Evolutionary conservation across 2,797 vertebrate genomes (phyloP).

Genomic region (Threskiornis aethiopicus): DNA sequence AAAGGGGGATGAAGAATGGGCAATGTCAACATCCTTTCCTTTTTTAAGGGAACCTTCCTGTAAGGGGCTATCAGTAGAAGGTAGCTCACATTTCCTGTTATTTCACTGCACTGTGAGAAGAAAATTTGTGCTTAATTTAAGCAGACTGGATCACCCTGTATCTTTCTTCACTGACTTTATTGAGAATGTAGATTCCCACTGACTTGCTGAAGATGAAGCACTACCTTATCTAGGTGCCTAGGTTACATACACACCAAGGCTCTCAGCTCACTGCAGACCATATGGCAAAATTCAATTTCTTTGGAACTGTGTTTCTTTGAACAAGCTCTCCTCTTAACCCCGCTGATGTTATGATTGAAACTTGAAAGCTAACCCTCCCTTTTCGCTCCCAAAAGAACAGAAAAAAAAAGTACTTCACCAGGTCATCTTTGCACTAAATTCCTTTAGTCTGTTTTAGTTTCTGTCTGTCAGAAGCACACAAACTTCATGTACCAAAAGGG

Average conservation of each 20-base stretch:
- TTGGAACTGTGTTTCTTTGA: conserved; percentile 32
- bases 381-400: background rate
- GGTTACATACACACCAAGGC: background rate
- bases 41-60: background rate
- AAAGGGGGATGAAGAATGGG: background rate
- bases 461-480: background rate
- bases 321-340: background rate
- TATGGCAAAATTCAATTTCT: conserved; percentile 60
- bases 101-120: background rate
- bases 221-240: background rate
- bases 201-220: background rate
- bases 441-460: background rate
- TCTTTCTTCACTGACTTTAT: background rate
- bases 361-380: background rate
- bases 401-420: background rate
- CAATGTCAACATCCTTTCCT: background rate
- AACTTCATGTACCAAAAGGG: background rate
- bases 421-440: background rate
- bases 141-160: background rate
- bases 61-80: background rate
- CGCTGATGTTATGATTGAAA: background rate
- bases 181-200: background rate
- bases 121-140: background rate
- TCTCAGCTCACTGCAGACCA: background rate
- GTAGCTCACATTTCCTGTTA: background rate